Base-by-base conservation (phyloP, 2,797 vertebrate species). In the Ptychadena robeensis region DNA sequence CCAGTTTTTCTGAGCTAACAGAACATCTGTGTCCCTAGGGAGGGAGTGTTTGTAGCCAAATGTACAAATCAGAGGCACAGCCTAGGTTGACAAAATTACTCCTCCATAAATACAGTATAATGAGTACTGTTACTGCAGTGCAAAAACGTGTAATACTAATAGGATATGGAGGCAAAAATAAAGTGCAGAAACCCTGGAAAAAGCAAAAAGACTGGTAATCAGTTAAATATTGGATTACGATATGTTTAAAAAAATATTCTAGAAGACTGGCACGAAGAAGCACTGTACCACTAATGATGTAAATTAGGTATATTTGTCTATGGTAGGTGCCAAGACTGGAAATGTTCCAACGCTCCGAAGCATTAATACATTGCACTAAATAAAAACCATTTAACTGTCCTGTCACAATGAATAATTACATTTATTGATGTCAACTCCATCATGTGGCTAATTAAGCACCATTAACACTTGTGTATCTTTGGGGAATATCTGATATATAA, bases 381-480 rank as follows among this genome's bases (percentile, higher is more conserved):
- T 25, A 25, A 34, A 28, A 76, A 31, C 57, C 40, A 69, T 61
- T 59, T 30, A 64, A n/a, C 12, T 31, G 0, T 4, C 28, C 15
- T 72, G 81, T 71, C 73, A 78, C 8, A 83, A 76, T 85, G 72
- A 85, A 35, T 85, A 34, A 83, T 83, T 53, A 10, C 73, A 22
- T 71, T 71, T 75, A 69, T 64, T 63, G 22, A 61, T 68, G 11
- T 63, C 18, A 73, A 30, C 34, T 44, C 22, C 22, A 14, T 35
- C 37, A 69, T 69, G 18, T 61, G 28, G 22, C 30, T 82, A 89
- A 89, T 0, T 93, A 94, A 75, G 87, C 88, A 0, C 79, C 48
- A 57, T 27, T 67, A 57, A 25, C 25, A 68, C n/a, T 9, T 48
- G 4, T n/a, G 63, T 48, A 15, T n/a, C 27, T 48, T 8, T 4